Conservation (phyloP, 2,113 vertebrate species). For the Hemiscyllium ocellatum region DNA sequence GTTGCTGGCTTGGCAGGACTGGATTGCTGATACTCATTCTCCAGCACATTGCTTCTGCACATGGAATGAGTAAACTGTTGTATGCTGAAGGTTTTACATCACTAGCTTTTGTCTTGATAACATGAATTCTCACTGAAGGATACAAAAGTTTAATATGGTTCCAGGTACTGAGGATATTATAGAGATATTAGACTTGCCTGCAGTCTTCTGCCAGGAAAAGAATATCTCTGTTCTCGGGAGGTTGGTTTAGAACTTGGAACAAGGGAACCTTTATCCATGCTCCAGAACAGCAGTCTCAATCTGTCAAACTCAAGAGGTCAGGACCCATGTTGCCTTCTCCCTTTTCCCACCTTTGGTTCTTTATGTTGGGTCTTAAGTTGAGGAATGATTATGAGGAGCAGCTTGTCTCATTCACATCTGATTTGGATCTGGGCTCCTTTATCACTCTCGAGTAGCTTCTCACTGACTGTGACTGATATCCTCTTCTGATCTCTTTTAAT, state of each 20-base stretch:
- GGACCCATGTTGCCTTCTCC: not conserved
- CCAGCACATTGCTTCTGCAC: too few species aligned
- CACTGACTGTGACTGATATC: not conserved
- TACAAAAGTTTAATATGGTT: too few species aligned
- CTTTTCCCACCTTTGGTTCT: not conserved
- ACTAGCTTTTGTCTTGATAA: too few species aligned
- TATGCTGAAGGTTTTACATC: too few species aligned
- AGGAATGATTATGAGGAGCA: not conserved
- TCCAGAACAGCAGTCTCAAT: too few species aligned
- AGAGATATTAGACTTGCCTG: not conserved
- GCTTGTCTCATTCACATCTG: not conserved
- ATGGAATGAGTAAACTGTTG: too few species aligned
- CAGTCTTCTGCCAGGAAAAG: not conserved
- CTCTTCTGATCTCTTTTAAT: not conserved
- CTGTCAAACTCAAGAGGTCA: not conserved
- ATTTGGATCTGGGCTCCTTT: not conserved
- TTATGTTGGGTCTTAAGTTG: not conserved
- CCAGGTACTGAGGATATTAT: not conserved
- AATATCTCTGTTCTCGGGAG: not conserved
- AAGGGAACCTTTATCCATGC: not conserved
- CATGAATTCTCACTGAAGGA: too few species aligned
- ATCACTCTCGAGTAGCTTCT: not conserved
- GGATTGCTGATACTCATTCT: too few species aligned
- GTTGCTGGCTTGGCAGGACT: too few species aligned
- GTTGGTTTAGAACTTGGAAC: not conserved